A percentile compares a stretch with the other conserved stretches of the same genome.
Conservation (phyloP, 2,797 vertebrate genomes). For the Distichodus sexfasciatus region DNA sequence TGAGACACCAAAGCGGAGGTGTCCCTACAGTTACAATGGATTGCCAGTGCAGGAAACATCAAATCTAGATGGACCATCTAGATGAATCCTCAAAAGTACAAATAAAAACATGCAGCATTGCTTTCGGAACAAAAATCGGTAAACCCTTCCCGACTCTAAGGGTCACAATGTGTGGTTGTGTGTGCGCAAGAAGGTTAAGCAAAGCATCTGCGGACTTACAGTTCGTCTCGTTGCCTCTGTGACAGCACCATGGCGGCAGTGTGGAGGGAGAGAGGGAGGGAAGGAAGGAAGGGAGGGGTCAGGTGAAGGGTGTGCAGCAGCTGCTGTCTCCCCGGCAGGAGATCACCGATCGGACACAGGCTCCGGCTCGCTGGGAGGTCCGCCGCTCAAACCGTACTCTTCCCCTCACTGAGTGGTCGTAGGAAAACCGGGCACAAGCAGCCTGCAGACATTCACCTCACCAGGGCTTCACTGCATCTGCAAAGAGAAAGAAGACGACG, state of each 20-base stretch:
- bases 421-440: slow-evolving; percentile 70
- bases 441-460: slow-evolving; percentile 83
- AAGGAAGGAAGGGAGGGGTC: too few relatives aligned
- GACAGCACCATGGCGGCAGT: slow-evolving; percentile 95
- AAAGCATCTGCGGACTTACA: slow-evolving; percentile 79
- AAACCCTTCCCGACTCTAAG: too few relatives aligned
- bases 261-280: slow-evolving; percentile 68
- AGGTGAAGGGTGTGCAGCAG: slow-evolving; percentile 70
- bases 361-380: slow-evolving; percentile 69
- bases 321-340: slow-evolving; percentile 75
- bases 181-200: background rate
- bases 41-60: too few relatives aligned
- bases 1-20: background rate
- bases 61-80: too few relatives aligned
- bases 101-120: too few relatives aligned
- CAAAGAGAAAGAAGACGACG: slow-evolving; percentile 34
- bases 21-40: background rate
- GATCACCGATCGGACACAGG: slow-evolving; percentile 70
- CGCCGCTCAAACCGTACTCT: slow-evolving; percentile 67
- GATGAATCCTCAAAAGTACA: too few relatives aligned
- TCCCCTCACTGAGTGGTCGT: slow-evolving; percentile 67
- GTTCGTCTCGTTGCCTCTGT: slow-evolving; percentile 98
- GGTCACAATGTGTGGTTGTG: background rate
- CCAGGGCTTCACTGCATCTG: slow-evolving; percentile 90
- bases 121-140: too few relatives aligned